Conservation (phyloP, 2,888 invertebrate species). For the Diabrotica balteata region DNA sequence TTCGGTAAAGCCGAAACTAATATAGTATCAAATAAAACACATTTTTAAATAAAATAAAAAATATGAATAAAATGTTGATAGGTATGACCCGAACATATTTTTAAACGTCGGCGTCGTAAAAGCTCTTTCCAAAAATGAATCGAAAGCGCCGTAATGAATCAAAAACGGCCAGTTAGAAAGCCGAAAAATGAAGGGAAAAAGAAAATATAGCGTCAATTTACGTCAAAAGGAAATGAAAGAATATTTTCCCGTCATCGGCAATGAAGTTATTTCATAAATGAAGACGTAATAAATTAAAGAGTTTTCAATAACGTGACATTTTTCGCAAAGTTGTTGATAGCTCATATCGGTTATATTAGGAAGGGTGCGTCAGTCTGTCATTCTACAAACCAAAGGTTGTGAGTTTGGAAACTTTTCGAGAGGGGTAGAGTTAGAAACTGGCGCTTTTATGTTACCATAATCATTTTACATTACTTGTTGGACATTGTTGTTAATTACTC, state of each 20-base stretch:
- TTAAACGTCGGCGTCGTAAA: too few species aligned
- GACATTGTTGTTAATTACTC: too few species aligned
- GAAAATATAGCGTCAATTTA: conserved; percentile 11
- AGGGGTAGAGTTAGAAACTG: not conserved
- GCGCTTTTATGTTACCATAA: too few species aligned
- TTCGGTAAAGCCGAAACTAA: too few species aligned
- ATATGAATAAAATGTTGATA: too few species aligned
- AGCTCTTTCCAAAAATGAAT: not conserved
- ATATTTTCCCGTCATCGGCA: conserved; percentile 5
- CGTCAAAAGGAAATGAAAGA: conserved; percentile 16
- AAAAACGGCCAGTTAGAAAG: not conserved
- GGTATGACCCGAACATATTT: too few species aligned
- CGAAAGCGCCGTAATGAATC: conserved; percentile 1
- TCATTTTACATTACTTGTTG: too few species aligned
- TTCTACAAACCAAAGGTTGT: conserved; percentile 15
- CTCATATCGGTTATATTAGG: conserved; percentile 45
- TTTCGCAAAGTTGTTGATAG: conserved; percentile 44
- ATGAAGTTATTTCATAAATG: conserved; percentile 36
- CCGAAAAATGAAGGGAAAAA: not conserved
- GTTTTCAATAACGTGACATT: conserved; percentile 46
- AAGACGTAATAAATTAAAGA: conserved; percentile 40
- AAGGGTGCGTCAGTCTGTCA: conserved; percentile 47
- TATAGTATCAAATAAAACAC: too few species aligned
- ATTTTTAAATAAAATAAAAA: too few species aligned
- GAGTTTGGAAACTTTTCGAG: not conserved